Conservation (phyloP, 2,888 invertebrate genomes). For the Heliconius hortense region DNA sequence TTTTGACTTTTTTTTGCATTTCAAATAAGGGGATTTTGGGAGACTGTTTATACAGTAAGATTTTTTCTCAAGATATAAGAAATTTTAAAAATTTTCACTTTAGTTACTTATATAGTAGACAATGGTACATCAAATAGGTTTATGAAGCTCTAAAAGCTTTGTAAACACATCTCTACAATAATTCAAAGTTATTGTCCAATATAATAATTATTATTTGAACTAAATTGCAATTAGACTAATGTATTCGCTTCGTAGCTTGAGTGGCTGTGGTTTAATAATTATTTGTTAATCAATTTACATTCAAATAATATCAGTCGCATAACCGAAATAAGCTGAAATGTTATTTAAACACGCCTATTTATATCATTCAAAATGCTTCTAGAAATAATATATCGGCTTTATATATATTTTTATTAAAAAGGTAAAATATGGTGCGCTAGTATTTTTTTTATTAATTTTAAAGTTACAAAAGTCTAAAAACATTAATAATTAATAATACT, state of each 20-base stretch:
- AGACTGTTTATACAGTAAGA: too few species aligned
- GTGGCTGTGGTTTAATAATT: conserved; percentile 9
- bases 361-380: background rate
- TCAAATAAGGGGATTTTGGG: too few species aligned
- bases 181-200: background rate
- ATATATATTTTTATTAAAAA: background rate
- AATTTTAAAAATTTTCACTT: background rate
- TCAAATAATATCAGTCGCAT: conserved; percentile 4
- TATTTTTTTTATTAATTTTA: too few species aligned
- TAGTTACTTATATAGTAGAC: background rate
- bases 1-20: background rate
- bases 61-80: background rate
- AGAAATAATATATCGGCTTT: background rate
- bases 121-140: background rate
- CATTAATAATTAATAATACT: conserved; percentile 58
- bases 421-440: background rate
- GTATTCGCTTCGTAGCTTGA: conserved; percentile 6
- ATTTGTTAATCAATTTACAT: conserved; percentile 7
- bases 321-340: background rate
- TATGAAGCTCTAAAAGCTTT: background rate
- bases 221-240: conserved; percentile 2
- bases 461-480: background rate
- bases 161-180: background rate
- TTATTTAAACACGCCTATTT: background rate
- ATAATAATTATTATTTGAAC: background rate